These are phyloP conservation scores for Camelus dromedarius DNA, from an alignment of 2,113 vertebrate genomes.

Conservation along the genomic window DNA sequence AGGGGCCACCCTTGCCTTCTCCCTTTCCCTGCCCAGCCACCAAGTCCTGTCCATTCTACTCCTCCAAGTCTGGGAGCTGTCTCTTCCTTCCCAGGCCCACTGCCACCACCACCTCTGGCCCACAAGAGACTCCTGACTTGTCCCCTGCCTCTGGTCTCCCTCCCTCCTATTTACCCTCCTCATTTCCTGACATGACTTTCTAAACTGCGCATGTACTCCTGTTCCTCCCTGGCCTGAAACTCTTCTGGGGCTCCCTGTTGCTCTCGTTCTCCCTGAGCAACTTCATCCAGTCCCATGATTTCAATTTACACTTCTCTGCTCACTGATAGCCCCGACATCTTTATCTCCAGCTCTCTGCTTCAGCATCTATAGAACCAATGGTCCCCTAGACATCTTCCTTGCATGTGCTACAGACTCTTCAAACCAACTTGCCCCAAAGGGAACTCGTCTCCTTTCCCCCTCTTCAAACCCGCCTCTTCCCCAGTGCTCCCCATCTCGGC, in stretches of 20 bases:
- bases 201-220: not conserved
- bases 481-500: not conserved
- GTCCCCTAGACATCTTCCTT: not conserved
- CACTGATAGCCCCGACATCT: not conserved
- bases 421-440: not conserved
- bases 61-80: not conserved
- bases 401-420: not conserved
- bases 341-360: not conserved
- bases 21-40: not conserved
- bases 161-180: not conserved
- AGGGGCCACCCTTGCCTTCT: not conserved
- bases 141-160: not conserved
- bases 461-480: not conserved
- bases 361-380: not conserved
- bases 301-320: not conserved
- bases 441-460: not conserved
- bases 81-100: not conserved
- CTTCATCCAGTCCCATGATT: not conserved
- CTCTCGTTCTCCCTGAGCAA: not conserved
- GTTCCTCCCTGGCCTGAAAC: not conserved
- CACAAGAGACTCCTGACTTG: not conserved
- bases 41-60: not conserved
- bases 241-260: not conserved
- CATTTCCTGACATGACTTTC: not conserved
- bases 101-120: not conserved